Base-by-base conservation (phyloP, 1,140 invertebrate genomes). In the Eulimnadia texana region DNA sequence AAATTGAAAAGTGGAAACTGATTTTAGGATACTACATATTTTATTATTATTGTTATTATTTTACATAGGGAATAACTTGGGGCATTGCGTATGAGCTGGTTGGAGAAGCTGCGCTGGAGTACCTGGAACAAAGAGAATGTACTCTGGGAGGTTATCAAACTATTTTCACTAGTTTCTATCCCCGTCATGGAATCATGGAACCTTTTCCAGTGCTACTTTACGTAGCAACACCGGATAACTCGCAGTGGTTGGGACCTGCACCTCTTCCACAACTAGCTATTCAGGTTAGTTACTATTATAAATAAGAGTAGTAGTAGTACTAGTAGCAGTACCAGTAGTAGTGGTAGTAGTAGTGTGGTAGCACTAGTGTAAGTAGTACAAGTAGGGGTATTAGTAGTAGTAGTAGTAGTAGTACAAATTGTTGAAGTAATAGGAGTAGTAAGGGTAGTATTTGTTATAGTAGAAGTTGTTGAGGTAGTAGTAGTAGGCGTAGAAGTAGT, bases 51-150 rank as follows among this genome's bases (percentile, higher is more conserved):
- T 16, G 11, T 33, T 65, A 70, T 64, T 69, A 58, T 54, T 61
- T 60, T 64, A 61, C 61, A 1, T 77, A 90, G 86, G 81, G 80
- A 60, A 75, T 81, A n/a, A 88, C 87, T 1, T 88, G 88, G 80
- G 90, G 90, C 22, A 79, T 85, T 66, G 88, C 88, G 1, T 93
- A 85, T 69, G 76, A 83, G 70, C 74, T 91, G 22, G 77, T 78
- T 29, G 83, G 50, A 62, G 68, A 22, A 24, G 76, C 78, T 3
- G 85, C 86, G 0, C 69, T 90, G 33, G 78, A 80, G 0, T 89
- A 91, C 72, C 76, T 93, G 23, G 79, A 84, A 58, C 81, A 80
- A 33, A 72, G 90, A 28, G 89, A 93, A 71, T 84, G 83, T 67
- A 75, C 78, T 55, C 70, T 88, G 11, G 90, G 90, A 29, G 89